Conservation (phyloP, 2,797 vertebrate genomes). For the Phrynocephalus guinanensis region DNA sequence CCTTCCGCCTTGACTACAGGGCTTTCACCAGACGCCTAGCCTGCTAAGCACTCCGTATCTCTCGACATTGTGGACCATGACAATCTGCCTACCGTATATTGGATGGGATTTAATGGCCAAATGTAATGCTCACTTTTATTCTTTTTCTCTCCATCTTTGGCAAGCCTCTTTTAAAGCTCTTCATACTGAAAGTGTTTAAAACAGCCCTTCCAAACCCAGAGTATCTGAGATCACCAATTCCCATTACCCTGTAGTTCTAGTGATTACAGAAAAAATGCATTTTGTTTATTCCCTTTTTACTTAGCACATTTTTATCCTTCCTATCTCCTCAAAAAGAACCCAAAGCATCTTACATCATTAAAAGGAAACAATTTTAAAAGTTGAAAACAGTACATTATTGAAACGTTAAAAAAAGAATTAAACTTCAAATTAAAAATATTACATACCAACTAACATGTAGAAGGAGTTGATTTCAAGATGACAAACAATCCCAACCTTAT, state of each 20-base stretch:
- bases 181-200: too few relatives aligned
- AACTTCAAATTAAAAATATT: neutral
- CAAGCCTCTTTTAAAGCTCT: neutral
- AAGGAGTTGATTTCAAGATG: too few relatives aligned
- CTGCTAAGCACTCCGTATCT: slow-evolving; percentile 6
- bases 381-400: neutral
- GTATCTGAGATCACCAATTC: too few relatives aligned
- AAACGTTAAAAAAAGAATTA: too few relatives aligned
- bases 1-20: slow-evolving; percentile 18
- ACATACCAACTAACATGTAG: too few relatives aligned
- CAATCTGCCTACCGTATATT: neutral
- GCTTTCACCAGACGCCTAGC: slow-evolving; percentile 21
- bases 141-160: neutral
- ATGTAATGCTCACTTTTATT: neutral
- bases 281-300: too few relatives aligned
- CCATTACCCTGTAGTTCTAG: too few relatives aligned
- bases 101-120: rapidly evolving
- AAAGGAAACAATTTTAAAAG: neutral
- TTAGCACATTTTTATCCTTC: too few relatives aligned
- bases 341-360: too few relatives aligned
- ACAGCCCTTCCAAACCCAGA: neutral
- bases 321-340: too few relatives aligned
- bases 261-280: too few relatives aligned
- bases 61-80: neutral
- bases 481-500: too few relatives aligned